A percentile compares a stretch with the other conserved stretches of the same genome.
phyloP scores from a whole-genome alignment of 2,797 vertebrate species.

The Pogonophryne albipinna region DNA sequence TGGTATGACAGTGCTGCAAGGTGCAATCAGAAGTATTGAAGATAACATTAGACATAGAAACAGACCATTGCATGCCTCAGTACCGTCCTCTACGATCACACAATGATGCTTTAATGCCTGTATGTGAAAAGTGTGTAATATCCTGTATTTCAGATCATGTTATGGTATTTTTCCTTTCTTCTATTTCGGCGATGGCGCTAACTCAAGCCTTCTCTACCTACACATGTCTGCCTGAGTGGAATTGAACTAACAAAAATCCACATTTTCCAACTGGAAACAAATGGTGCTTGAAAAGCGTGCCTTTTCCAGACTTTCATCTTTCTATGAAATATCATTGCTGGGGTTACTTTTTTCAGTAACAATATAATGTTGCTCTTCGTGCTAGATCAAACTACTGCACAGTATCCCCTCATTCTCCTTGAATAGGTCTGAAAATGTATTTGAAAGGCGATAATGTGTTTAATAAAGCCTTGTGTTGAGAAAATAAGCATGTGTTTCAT shows the following conservation, averaged over 20 bases:
- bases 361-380: slow-evolving; percentile 64
- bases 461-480: slow-evolving; percentile 64
- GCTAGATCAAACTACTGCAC: slow-evolving; percentile 58
- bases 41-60: slow-evolving; percentile 19
- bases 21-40: slow-evolving; percentile 34
- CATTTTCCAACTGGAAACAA: slow-evolving; percentile 63
- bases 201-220: slow-evolving; percentile 46
- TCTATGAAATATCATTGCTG: slow-evolving; percentile 71
- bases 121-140: slow-evolving; percentile 43
- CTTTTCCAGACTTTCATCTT: slow-evolving; percentile 72
- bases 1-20: slow-evolving; percentile 7
- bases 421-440: slow-evolving; percentile 39
- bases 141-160: slow-evolving; percentile 38
- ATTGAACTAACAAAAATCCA: slow-evolving; percentile 41
- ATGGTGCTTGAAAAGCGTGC: slow-evolving; percentile 76
- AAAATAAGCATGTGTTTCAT: slow-evolving; percentile 18
- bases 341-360: slow-evolving; percentile 71
- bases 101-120: slow-evolving; percentile 26
- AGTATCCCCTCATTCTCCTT: slow-evolving; percentile 42
- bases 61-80: slow-evolving; percentile 36
- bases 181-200: slow-evolving; percentile 7
- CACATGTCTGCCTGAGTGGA: slow-evolving; percentile 41
- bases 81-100: slow-evolving; percentile 29
- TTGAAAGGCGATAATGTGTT: slow-evolving; percentile 46
- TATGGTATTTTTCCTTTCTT: slow-evolving; percentile 33